Base-by-base conservation (phyloP, 2,888 invertebrate genomes). In the Sclerodermus sp. region DNA sequence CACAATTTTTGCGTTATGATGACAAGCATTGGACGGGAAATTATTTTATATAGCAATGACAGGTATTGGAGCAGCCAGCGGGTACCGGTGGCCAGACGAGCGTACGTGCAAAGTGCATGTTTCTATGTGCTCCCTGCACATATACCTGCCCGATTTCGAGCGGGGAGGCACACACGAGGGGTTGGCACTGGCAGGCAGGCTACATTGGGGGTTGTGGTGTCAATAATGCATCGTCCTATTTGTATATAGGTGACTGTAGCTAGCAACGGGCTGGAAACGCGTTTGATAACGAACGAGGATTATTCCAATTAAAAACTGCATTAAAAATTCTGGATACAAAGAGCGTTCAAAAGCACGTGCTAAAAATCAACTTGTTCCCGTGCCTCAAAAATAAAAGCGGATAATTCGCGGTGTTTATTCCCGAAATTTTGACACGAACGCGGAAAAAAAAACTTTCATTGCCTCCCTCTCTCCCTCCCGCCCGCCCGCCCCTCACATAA, bases 141-240 rank as follows among this genome's bases (percentile, higher is more conserved):
- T 61, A 60, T 66, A 67, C 64, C 66, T 68, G 67, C 65, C 65
- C 67, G 61, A 66, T 68, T 64, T 58, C 58, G 59, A 68, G 60
- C 62, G 58, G 59, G 65, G 58, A 60, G 59, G 64, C 57, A 60
- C 61, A 66, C 57, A 57, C 53, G 53, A 51, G 53, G 64, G 64
- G 55, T 63, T 58, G 64, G 49, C 55, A 64, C 60, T 67, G 61
- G 64, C 67, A 64, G 62, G 66, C 67, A 64, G 62, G 66, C 64
- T 67, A 64, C 68, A 69, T 66, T 65, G 67, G 64, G 67, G 70
- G 66, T 68, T 68, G 64, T 56, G 67, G 67, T 70, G 70, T 70
- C 70, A 70, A 70, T 70, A 70, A 70, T 70, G 67, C 68, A 68
- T 64, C 64, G 67, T 51, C 62, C 57, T 49, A 45, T 48, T 53